A percentile compares a stretch with the other conserved stretches of the same genome.
These are phyloP conservation scores for Eumerus sabulonum DNA, from an alignment of 2,888 invertebrate species.

Conservation along the genomic window DNA sequence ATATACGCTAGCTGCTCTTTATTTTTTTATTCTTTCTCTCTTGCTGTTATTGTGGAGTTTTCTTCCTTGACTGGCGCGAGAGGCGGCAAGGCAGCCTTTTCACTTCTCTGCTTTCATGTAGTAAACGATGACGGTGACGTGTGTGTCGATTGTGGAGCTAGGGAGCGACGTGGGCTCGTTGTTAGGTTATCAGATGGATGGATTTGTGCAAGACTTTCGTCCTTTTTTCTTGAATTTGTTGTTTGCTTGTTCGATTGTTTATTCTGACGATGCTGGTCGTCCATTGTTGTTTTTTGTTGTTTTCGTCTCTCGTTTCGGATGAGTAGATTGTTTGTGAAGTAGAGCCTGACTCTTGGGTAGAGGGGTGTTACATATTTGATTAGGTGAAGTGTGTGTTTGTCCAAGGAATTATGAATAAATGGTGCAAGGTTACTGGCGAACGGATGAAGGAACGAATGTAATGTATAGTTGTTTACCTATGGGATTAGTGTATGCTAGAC, in stretches of 20 bases:
- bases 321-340: conserved; percentile 3
- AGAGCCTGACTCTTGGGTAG: background rate
- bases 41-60: conserved; percentile 54
- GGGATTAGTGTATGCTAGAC: too few relatives aligned
- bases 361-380: conserved; percentile 32
- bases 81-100: conserved; percentile 38
- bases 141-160: conserved; percentile 11
- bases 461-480: background rate
- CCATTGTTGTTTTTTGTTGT: too few relatives aligned
- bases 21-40: conserved; percentile 25
- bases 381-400: conserved; percentile 40
- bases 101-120: conserved; percentile 54
- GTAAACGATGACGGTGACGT: conserved; percentile 57
- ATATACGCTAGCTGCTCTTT: conserved; percentile 58
- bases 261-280: conserved; percentile 17
- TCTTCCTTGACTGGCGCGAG: conserved; percentile 31
- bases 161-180: too few relatives aligned
- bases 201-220: conserved; percentile 24
- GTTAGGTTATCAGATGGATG: conserved; percentile 31
- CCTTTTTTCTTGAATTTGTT: conserved; percentile 19
- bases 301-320: too few relatives aligned
- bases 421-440: conserved; percentile 17
- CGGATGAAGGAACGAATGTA: background rate
- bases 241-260: conserved; percentile 29
- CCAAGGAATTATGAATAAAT: conserved; percentile 22